Percentiles rank a stretch among this genome's conserved stretches.
phyloP scores from a whole-genome alignment of 2,113 vertebrate species.

The Osmerus mordax region DNA sequence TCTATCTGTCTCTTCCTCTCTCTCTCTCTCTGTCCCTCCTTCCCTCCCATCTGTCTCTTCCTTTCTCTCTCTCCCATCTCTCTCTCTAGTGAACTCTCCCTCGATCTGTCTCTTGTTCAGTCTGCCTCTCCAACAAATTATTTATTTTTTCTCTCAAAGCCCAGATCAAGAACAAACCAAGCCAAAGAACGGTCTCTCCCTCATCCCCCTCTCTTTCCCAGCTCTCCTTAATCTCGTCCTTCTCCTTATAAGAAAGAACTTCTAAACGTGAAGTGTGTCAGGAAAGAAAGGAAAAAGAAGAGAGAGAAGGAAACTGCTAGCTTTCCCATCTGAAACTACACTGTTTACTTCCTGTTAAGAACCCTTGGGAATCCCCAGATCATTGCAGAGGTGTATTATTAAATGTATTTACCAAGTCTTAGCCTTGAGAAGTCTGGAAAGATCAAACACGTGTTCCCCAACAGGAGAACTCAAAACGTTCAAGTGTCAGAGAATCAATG shows the following conservation, averaged over 20 bases:
- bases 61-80: too few species aligned
- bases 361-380: conserved; percentile 34
- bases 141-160: not conserved
- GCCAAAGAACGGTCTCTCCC: not conserved
- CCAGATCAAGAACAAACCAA: not conserved
- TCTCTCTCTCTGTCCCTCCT: too few species aligned
- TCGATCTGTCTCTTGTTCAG: too few species aligned
- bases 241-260: too few species aligned
- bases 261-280: too few species aligned
- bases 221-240: conserved; percentile 16
- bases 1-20: not conserved
- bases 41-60: too few species aligned
- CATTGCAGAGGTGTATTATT: conserved; percentile 37
- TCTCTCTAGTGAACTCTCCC: not conserved
- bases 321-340: conserved; percentile 8
- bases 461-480: conserved; percentile 33
- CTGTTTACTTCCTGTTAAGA: not conserved
- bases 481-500: conserved; percentile 36
- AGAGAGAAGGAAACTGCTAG: too few species aligned
- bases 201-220: not conserved
- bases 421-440: conserved; percentile 32
- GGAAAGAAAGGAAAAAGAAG: too few species aligned
- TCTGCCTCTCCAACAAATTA: too few species aligned
- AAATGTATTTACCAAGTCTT: conserved; percentile 37
- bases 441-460: conserved; percentile 28